Conservation (phyloP, 2,888 invertebrate species). For the Heteromurus nitidus region DNA sequence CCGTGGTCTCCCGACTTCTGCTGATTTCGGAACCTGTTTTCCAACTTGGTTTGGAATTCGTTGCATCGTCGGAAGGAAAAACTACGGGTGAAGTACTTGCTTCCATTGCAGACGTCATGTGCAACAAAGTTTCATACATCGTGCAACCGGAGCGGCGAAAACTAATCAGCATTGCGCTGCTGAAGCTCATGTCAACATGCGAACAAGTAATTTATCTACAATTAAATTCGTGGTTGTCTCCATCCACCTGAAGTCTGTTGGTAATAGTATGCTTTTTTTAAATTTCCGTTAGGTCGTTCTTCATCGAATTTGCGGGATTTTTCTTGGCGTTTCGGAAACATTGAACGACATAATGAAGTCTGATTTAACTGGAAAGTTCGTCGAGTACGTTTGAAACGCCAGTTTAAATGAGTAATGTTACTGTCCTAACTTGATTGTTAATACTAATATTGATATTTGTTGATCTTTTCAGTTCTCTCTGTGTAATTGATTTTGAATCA, state of each 20-base stretch:
- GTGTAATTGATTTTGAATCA: conserved; percentile 71
- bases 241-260: not conserved
- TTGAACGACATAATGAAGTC: conserved; percentile 87
- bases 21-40: conserved; percentile 83
- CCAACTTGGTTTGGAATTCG: conserved; percentile 73
- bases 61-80: conserved; percentile 73
- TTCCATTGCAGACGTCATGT: conserved; percentile 85
- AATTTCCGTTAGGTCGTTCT: conserved; percentile 80
- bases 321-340: conserved; percentile 85
- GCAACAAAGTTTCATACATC: conserved; percentile 85
- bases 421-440: not conserved
- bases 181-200: conserved; percentile 75
- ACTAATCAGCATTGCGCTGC: conserved; percentile 82
- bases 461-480: conserved; percentile 70
- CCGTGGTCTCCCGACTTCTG: conserved; percentile 86
- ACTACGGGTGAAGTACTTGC: conserved; percentile 81
- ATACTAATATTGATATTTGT: conserved; percentile 11
- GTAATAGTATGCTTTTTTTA: no score
- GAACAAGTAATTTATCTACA: conserved; percentile 74
- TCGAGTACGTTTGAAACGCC: conserved; percentile 80
- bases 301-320: conserved; percentile 83
- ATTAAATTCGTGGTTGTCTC: no score
- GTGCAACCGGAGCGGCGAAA: conserved; percentile 89
- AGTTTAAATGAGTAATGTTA: not conserved
- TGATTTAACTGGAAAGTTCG: conserved; percentile 80